Evolutionary conservation across 2,113 vertebrate genomes (phyloP).

Genomic region (Anoura caudifer): DNA sequence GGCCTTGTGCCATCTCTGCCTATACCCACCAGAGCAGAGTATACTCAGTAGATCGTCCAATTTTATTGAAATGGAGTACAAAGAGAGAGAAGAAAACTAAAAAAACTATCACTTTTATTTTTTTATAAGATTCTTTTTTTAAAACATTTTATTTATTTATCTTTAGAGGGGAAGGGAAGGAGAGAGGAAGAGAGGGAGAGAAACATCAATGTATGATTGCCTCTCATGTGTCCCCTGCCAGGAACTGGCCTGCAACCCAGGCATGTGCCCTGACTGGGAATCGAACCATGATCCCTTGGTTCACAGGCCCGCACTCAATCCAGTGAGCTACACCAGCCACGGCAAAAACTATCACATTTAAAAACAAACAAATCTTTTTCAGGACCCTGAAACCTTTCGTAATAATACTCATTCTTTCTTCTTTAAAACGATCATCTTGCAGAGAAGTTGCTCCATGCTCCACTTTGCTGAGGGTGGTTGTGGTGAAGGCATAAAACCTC

Average conservation of each 20-base stretch:
- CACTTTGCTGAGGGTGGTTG: neutral
- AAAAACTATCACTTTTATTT: neutral
- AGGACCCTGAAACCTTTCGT: neutral
- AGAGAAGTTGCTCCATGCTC: neutral
- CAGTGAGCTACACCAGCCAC: no score
- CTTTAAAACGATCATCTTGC: neutral
- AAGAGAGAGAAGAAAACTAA: neutral
- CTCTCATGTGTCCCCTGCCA: no score
- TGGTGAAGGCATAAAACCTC: neutral
- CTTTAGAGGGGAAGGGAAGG: no score
- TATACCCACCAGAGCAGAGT: neutral
- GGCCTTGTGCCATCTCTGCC: neutral
- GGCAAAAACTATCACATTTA: neutral
- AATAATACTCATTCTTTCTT: neutral
- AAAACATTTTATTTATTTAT: no score
- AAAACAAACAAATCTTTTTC: neutral
- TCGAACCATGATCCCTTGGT: no score
- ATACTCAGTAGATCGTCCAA: fast-evolving
- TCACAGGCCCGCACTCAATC: no score
- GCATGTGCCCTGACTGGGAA: no score
- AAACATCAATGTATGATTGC: no score
- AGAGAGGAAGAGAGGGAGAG: no score
- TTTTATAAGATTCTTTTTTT: no score
- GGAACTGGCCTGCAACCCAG: no score
- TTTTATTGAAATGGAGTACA: neutral